Evolutionary conservation across 2,113 vertebrate species (phyloP), one percentile per base, ranked within the genome.

Genomic region (Capreolus pygargus): DNA sequence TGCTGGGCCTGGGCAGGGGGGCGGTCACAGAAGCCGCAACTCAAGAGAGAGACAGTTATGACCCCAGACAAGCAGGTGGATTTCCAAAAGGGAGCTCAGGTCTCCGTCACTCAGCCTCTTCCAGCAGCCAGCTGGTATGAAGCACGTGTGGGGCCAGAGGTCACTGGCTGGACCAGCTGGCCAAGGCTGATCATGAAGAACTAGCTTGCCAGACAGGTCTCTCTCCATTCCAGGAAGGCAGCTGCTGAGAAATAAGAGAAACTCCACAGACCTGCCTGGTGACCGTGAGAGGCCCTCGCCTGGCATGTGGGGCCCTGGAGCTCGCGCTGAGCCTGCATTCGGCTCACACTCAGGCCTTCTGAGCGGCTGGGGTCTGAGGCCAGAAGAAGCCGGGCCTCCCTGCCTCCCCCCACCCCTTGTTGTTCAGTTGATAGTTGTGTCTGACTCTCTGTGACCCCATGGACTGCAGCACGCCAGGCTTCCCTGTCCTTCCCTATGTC

Each of bases 291-390:
- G 61, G 33, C 11, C 14, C 39, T 19, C 21, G 6, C 27, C 87
- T 27, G 25, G 9, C 8, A 2, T 3, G 2, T 1, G 25, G 16
- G 27, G 13, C 2, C 5, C 67, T 1, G 11, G 16, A 5, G 36
- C 36, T 45, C 10, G 0, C 16, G 10, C 43, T 19, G 8, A 1
- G 8, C 55, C 5, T 12, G 16, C 1, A 0, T 17, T 50, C 2
- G 0, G 30, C 8, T n/a, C 28, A 2, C 0, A 2, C 8, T 30
- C 2, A 0, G 30, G 28, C 1, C 30, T 55, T 3, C 79, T 17
- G 85, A 25, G 55, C 55, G 28, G 7, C 10, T 33, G 2, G 45
- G 4, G 1, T 13, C 27, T 1, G 81, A 28, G 36, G 43, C 21
- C 55, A 30, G 25, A 16, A 23, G 28, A 39, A 14, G 16, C 70